Conservation (phyloP, 2,888 invertebrate genomes). For the Drosophila hamatofila region DNA sequence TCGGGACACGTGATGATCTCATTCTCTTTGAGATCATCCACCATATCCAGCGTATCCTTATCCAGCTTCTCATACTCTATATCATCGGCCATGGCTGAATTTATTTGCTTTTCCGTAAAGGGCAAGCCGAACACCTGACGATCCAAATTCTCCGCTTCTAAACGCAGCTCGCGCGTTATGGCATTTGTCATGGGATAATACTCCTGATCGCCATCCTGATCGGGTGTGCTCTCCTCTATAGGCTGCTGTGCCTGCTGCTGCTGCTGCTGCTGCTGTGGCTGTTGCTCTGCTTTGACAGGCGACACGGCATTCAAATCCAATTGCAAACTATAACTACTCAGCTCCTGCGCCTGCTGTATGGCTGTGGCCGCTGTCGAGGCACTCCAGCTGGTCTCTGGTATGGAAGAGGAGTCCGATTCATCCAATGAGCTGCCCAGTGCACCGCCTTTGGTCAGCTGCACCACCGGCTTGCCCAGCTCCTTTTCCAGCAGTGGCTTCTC, state of each 20-base stretch:
- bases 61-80: constrained; percentile 84
- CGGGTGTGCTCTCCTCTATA: constrained; percentile 35
- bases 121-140: constrained; percentile 91
- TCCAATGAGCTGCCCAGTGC: constrained; percentile 78
- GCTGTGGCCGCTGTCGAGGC: constrained; percentile 82
- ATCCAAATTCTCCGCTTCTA: constrained; percentile 93
- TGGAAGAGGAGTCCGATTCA: constrained; percentile 86
- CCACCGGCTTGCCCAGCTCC: constrained; percentile 82
- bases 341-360: constrained; percentile 79
- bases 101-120: constrained; percentile 54
- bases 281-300: constrained; percentile 47
- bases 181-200: constrained; percentile 95
- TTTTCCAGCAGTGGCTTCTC: constrained; percentile 37
- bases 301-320: constrained; percentile 72
- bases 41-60: constrained; percentile 84
- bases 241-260: constrained; percentile 25
- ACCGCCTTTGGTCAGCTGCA: constrained; percentile 85
- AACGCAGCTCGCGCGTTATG: constrained; percentile 92
- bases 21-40: constrained; percentile 83
- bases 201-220: constrained; percentile 91
- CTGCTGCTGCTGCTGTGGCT: constrained; percentile 44
- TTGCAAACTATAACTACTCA: constrained; percentile 80
- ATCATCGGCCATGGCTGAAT: constrained; percentile 49
- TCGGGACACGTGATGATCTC: constrained; percentile 83
- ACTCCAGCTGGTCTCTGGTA: constrained; percentile 83